Percentiles rank a stretch among this genome's conserved stretches.
Conservation (phyloP, 2,113 vertebrate genomes). For the Trematomus loennbergii region DNA sequence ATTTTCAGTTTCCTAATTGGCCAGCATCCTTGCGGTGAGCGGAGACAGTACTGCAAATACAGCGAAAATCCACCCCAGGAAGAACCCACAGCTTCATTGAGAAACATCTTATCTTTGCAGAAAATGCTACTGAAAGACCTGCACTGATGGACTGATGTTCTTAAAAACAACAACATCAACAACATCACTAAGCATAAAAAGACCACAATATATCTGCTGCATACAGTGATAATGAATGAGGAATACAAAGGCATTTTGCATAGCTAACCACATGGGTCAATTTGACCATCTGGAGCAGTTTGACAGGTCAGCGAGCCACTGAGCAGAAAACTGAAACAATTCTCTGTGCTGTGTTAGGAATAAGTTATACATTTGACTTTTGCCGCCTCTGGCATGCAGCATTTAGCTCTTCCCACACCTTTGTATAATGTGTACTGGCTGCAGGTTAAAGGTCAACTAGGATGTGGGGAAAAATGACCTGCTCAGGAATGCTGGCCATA, state of each 20-base stretch:
- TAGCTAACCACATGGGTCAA: background rate
- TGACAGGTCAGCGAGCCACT: conserved; percentile 8
- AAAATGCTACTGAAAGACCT: conserved; percentile 39
- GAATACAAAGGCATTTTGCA: background rate
- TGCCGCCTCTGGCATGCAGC: conserved; percentile 20
- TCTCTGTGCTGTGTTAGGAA: conserved; percentile 18
- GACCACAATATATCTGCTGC: background rate
- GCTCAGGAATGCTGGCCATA: conserved; percentile 2
- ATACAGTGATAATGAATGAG: background rate
- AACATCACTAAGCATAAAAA: background rate
- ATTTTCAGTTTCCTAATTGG: conserved; percentile 76
- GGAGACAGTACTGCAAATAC: conserved; percentile 74
- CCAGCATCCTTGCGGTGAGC: conserved; percentile 54
- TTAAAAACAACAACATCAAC: conserved; percentile 17
- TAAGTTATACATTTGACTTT: conserved; percentile 24
- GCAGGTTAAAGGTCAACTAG: conserved; percentile 43
- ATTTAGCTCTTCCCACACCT: background rate
- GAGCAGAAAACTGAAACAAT: background rate
- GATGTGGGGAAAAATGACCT: conserved; percentile 24
- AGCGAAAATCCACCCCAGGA: conserved; percentile 63
- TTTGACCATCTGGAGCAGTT: background rate
- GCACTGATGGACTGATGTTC: conserved; percentile 28
- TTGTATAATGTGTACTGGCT: conserved; percentile 20
- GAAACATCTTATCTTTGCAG: conserved; percentile 52
- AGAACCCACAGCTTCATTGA: conserved; percentile 37